phyloP scores from a whole-genome alignment of 2,888 invertebrate genomes.

The Chrysolina oricalcia region DNA sequence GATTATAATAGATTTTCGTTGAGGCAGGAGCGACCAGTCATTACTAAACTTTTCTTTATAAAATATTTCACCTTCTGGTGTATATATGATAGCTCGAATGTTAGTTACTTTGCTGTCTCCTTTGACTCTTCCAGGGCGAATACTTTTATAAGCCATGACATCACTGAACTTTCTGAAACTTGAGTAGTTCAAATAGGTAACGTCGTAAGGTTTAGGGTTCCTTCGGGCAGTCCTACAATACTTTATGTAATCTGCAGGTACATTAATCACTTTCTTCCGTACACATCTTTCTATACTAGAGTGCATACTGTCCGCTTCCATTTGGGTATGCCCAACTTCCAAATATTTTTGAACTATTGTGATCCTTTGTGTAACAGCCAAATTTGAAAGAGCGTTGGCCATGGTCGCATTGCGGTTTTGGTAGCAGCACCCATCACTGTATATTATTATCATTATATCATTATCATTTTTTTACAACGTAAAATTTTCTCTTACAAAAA shows the following conservation, averaged over 20 bases:
- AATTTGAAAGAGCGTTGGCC: constrained; percentile 41
- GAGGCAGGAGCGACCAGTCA: constrained; percentile 29
- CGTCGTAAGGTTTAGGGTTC: constrained; percentile 30
- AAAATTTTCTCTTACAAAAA: too few species aligned
- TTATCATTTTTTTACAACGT: too few species aligned
- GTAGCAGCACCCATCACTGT: constrained; percentile 37
- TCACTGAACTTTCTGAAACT: constrained; percentile 37
- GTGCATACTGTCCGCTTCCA: constrained; percentile 45
- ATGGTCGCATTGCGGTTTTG: constrained; percentile 40
- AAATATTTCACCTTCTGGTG: constrained; percentile 2
- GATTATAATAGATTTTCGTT: constrained; percentile 1
- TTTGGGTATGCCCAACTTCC: constrained; percentile 43
- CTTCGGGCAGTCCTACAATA: constrained; percentile 31
- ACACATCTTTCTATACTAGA: constrained; percentile 39
- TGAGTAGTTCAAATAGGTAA: constrained; percentile 28
- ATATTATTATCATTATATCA: background rate
- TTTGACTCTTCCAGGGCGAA: constrained; percentile 33
- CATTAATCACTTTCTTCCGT: constrained; percentile 39
- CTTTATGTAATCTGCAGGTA: constrained; percentile 40
- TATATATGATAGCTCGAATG: background rate
- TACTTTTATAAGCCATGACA: constrained; percentile 27
- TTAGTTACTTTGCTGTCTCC: constrained; percentile 33
- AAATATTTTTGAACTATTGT: constrained; percentile 48
- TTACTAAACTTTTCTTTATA: background rate
- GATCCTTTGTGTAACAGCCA: constrained; percentile 38